Conservation (phyloP, 2,888 invertebrate genomes). For the Dolomedes plantarius region DNA sequence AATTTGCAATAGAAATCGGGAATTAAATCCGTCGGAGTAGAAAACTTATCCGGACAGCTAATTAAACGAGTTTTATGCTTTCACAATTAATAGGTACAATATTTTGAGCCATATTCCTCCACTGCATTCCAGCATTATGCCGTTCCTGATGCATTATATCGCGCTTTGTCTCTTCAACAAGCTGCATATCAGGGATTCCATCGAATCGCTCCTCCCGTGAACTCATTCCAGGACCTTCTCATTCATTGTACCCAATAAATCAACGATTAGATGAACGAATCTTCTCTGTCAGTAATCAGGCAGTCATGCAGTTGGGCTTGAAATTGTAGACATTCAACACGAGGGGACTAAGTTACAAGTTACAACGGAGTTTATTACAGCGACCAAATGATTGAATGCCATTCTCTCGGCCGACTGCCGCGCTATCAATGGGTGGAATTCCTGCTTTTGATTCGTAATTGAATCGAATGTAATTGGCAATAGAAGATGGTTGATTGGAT, state of each 20-base stretch:
- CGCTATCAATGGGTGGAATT: conserved; percentile 62
- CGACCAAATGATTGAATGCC: conserved; percentile 38
- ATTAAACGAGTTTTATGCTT: too few species aligned
- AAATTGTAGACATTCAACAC: conserved; percentile 7
- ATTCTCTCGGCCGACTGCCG: conserved; percentile 48
- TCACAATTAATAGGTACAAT: too few species aligned
- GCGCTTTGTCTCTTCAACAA: too few species aligned
- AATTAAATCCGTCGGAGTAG: too few species aligned
- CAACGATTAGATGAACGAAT: conserved; percentile 16
- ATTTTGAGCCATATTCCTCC: too few species aligned
- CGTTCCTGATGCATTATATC: too few species aligned
- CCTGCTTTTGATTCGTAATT: conserved; percentile 67
- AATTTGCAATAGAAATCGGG: too few species aligned
- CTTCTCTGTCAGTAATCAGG: conserved; percentile 10
- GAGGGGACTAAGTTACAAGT: background rate
- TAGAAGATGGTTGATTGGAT: conserved; percentile 54
- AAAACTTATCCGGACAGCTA: too few species aligned
- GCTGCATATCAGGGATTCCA: too few species aligned
- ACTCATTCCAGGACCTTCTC: background rate
- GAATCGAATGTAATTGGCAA: conserved; percentile 68
- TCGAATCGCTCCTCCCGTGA: background rate
- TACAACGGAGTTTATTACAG: conserved; percentile 4
- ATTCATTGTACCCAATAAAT: background rate
- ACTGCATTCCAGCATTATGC: too few species aligned
- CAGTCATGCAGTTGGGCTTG: conserved; percentile 12